These are phyloP conservation scores for Pectinophora gossypiella DNA, from an alignment of 1,140 invertebrate genomes.

Conservation along the genomic window DNA sequence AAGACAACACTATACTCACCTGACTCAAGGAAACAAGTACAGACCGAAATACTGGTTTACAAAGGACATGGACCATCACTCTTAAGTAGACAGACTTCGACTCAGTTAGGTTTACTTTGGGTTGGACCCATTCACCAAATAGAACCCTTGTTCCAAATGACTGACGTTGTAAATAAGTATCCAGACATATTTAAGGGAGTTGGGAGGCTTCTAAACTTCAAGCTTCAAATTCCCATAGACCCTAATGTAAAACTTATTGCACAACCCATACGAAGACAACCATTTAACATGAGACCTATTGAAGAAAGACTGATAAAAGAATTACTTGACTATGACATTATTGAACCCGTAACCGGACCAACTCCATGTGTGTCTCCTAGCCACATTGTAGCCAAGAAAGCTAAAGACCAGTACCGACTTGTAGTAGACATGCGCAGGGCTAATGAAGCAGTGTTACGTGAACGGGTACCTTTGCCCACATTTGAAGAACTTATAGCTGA, in stretches of 20 bases:
- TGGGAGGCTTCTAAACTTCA: slow-evolving; percentile 28
- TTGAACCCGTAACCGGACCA: slow-evolving; percentile 23
- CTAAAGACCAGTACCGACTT: slow-evolving; percentile 1
- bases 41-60: background rate
- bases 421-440: slow-evolving; percentile 27
- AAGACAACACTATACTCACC: background rate
- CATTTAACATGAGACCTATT: slow-evolving; percentile 24
- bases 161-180: background rate
- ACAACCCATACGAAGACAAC: slow-evolving; percentile 25
- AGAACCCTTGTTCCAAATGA: background rate
- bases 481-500: slow-evolving; percentile 28
- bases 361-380: slow-evolving; percentile 32
- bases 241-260: slow-evolving; percentile 21
- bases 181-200: slow-evolving; percentile 6
- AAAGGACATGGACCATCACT: background rate
- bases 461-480: slow-evolving; percentile 30
- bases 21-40: background rate
- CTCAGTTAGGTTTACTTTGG: background rate
- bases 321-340: slow-evolving; percentile 22
- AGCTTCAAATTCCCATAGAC: slow-evolving; percentile 25
- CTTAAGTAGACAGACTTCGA: background rate
- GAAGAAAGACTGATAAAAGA: slow-evolving; percentile 21
- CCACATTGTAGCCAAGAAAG: slow-evolving; percentile 11
- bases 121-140: background rate
- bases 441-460: slow-evolving; percentile 32